A percentile compares a stretch with the other conserved stretches of the same genome.
Conservation (phyloP, 2,797 vertebrate genomes). For the Kryptolebias ocellatus region DNA sequence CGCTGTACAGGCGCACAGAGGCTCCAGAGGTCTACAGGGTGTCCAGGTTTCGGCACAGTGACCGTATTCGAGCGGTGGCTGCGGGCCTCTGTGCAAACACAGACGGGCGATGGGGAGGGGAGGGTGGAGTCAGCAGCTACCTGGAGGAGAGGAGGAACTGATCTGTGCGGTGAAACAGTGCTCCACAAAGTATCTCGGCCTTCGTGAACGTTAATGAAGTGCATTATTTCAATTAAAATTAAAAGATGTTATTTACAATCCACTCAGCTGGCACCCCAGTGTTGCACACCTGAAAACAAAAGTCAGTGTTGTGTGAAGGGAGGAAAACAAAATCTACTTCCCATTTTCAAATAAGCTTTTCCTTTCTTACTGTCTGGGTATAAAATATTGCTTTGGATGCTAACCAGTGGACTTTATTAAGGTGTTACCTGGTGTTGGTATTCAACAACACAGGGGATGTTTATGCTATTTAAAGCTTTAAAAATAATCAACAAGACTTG, state of each 20-base stretch:
- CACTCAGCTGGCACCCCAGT: too few species aligned
- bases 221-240: too few species aligned
- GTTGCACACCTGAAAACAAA: conserved; percentile 2
- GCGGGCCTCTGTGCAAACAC: conserved; percentile 55
- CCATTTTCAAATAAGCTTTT: not conserved
- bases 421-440: not conserved
- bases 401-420: conserved; percentile 20
- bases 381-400: conserved; percentile 6
- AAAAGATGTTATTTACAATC: too few species aligned
- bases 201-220: not conserved
- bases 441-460: not conserved
- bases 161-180: conserved; percentile 13
- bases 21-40: conserved; percentile 87
- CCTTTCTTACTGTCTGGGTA: not conserved
- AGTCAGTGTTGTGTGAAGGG: too few species aligned
- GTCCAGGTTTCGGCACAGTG: conserved; percentile 79
- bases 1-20: conserved; percentile 76
- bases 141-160: conserved; percentile 36
- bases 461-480: too few species aligned
- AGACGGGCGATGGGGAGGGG: conserved; percentile 24
- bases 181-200: conserved; percentile 14
- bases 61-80: conserved; percentile 54
- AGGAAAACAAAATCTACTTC: too few species aligned
- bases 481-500: too few species aligned
- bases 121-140: conserved; percentile 30